Conservation (phyloP, 2,113 vertebrate genomes). For the Neoarius graeffei region DNA sequence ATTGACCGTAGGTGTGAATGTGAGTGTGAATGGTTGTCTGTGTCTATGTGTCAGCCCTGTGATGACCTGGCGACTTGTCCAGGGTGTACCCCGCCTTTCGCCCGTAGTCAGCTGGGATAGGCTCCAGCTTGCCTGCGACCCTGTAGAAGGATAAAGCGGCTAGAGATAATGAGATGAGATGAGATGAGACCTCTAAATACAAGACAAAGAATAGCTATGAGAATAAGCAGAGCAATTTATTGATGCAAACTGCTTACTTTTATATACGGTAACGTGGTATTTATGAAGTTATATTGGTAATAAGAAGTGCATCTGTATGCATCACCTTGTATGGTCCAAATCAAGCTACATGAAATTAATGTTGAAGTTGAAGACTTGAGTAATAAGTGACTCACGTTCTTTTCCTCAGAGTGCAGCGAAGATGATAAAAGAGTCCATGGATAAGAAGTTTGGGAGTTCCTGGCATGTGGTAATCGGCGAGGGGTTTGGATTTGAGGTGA, state of each 20-base stretch:
- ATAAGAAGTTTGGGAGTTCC: constrained; percentile 97
- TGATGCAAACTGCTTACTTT: not conserved
- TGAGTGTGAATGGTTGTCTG: no score
- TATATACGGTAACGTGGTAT: not conserved
- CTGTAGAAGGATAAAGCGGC: no score
- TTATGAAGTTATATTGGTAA: not conserved
- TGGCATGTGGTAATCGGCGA: constrained; percentile 99
- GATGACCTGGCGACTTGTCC: no score
- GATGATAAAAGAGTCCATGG: constrained; percentile 99
- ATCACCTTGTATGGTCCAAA: not conserved
- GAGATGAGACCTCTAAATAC: no score
- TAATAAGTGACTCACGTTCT: not conserved
- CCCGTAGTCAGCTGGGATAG: no score
- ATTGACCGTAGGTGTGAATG: no score
- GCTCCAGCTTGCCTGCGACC: no score
- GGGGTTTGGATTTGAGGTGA: constrained; percentile 95
- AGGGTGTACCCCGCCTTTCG: no score
- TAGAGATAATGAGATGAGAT: no score
- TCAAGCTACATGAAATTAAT: no score
- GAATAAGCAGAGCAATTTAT: not conserved
- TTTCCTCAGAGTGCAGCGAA: constrained; percentile 88
- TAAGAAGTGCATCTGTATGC: not conserved
- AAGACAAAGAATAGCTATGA: not conserved
- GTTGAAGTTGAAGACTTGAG: not conserved
- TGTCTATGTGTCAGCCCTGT: no score